Base-by-base conservation (phyloP, 2,888 invertebrate species). In the Rhodophaea formosa region DNA sequence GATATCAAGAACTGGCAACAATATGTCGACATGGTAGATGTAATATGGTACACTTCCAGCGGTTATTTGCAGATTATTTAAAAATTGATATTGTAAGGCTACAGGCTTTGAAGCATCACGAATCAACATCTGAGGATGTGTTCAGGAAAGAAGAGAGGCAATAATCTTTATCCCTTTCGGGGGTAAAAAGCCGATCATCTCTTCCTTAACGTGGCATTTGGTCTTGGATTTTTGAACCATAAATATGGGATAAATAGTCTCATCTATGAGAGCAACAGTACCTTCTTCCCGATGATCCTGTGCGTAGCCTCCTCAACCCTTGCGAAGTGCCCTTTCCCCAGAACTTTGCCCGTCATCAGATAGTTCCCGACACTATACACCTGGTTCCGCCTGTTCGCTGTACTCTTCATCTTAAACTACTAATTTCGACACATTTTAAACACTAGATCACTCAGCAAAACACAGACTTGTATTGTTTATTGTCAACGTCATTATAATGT, bases 241-340 rank as follows among this genome's bases (percentile, higher is more conserved):
- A 8, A 10, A 10, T 10, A 10, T 12, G 1, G 8, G 0, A 35
- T 35, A 10, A 35, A 0, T 10, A 35, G 12, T 39, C 1, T 10
- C 10, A n/a, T 35, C 12, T 32, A 3, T 15, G 23, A 29, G 47
- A 10, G 3, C 12, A 32, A 16, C 8, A 79, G 74, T 77, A 95
- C 95, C 94, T 95, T 95, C 71, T 93, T 92, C 67, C 94, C 93
- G 55, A 95, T 93, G 57, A 94, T 80, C 62, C 92, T 92, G 79
- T 95, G 95, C 35, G 93, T 92, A 12, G 95, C 95, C 77, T 95
- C 94, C 77, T 95, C 95, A 51, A 96, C 95, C 69, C 93, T 92
- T 17, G 95, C 95, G 79, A 95, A 95, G 82, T 95, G 95, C 62
- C 95, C 96, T 81, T 95, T 95, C 47, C 95, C 95, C 59, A 96